Conservation (phyloP, 1,140 invertebrate genomes). For the Papilio polytes region DNA sequence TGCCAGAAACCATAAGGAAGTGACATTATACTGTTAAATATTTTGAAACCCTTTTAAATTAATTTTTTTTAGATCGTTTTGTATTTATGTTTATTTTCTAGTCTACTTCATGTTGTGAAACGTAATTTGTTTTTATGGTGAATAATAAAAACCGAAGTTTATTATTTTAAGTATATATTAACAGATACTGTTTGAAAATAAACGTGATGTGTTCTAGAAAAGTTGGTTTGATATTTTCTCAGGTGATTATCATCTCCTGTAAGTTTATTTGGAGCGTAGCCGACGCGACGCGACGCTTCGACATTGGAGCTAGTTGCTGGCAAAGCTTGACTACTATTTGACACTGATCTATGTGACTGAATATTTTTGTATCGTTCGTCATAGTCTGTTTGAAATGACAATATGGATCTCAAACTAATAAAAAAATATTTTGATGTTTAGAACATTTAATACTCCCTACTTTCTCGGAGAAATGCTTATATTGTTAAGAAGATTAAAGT, state of each 20-base stretch:
- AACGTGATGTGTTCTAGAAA: constrained; percentile 14
- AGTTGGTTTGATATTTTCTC: constrained; percentile 33
- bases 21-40: background rate
- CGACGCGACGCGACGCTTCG: constrained; percentile 52
- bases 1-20: background rate
- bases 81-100: background rate
- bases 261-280: constrained; percentile 60
- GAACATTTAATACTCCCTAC: no score
- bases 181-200: constrained; percentile 8
- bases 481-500: no score
- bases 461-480: background rate
- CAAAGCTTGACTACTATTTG: constrained; percentile 60
- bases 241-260: constrained; percentile 39
- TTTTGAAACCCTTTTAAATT: background rate
- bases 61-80: background rate
- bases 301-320: constrained; percentile 63
- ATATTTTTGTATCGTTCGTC: constrained; percentile 56
- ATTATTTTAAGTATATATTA: background rate
- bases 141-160: background rate
- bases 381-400: constrained; percentile 44
- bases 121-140: background rate
- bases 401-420: constrained; percentile 21
- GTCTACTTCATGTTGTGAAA: background rate
- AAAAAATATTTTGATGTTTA: background rate
- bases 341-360: constrained; percentile 68